Percentiles rank a stretch among this genome's conserved stretches.
Evolutionary conservation across 2,113 vertebrate species (phyloP).

Genomic region (Potamarius usumacintae): DNA sequence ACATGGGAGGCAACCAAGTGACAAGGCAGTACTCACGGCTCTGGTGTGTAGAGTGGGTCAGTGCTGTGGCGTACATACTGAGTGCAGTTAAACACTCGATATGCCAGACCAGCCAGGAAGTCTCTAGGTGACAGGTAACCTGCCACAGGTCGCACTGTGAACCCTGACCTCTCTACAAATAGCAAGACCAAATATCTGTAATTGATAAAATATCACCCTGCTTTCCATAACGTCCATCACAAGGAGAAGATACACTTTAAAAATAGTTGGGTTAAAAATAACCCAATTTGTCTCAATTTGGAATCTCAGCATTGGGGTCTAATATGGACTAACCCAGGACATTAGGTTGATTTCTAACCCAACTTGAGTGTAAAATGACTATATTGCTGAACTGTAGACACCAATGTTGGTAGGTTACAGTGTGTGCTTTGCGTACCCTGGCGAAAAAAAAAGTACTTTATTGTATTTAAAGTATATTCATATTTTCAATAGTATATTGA

Average conservation of each 20-base stretch:
- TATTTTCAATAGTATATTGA: too few relatives aligned
- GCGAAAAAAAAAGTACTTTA: too few relatives aligned
- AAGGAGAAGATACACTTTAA: not conserved
- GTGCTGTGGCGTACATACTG: constrained; percentile 95
- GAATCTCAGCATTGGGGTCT: not conserved
- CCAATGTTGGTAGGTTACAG: not conserved
- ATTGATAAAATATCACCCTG: not conserved
- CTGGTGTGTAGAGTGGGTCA: constrained; percentile 95
- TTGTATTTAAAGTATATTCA: too few relatives aligned
- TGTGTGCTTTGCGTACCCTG: not conserved
- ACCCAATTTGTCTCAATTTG: not conserved
- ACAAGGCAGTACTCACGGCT: constrained; percentile 85
- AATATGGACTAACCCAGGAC: not conserved
- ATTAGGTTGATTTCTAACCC: not conserved
- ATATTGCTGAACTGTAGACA: not conserved
- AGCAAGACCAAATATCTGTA: not conserved
- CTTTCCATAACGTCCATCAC: not conserved
- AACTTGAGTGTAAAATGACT: not conserved
- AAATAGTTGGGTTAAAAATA: not conserved
- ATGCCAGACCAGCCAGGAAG: constrained; percentile 93
- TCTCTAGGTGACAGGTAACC: constrained; percentile 95
- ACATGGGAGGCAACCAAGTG: not conserved
- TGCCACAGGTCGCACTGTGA: constrained; percentile 92
- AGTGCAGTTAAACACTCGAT: constrained; percentile 95
- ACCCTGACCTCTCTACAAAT: constrained; percentile 89